Evolutionary conservation across 2,888 invertebrate genomes (phyloP).

Genomic region (Girardia tigrina): DNA sequence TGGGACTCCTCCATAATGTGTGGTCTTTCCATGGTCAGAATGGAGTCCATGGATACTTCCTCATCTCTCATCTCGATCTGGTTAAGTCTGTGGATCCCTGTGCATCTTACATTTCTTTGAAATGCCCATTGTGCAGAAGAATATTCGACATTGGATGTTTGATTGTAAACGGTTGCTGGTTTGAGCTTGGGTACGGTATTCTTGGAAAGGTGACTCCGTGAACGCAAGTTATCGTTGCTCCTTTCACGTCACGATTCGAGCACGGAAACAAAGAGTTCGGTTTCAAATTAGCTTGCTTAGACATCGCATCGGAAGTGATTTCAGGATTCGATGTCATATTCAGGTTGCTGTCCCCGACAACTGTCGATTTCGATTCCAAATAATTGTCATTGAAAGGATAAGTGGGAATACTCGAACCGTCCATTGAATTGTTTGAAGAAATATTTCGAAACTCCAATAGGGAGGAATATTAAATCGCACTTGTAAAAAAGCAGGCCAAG

Average conservation of each 20-base stretch:
- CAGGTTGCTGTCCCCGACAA: background rate
- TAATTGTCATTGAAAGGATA: background rate
- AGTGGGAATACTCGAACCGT: background rate
- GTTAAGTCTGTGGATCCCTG: too few relatives aligned
- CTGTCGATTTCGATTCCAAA: background rate
- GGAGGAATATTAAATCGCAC: constrained; percentile 27
- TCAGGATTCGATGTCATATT: too few relatives aligned
- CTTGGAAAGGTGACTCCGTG: constrained; percentile 25
- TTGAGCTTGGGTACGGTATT: background rate
- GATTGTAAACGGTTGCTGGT: background rate
- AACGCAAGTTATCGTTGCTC: constrained; percentile 24
- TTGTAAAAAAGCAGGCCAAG: constrained; percentile 34
- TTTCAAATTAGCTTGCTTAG: background rate
- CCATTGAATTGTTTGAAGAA: background rate
- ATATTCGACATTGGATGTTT: too few relatives aligned
- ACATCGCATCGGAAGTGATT: background rate
- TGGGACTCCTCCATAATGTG: too few relatives aligned
- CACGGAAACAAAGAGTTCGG: constrained; percentile 1
- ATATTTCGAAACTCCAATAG: constrained; percentile 33
- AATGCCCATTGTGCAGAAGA: too few relatives aligned
- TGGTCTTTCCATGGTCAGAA: too few relatives aligned
- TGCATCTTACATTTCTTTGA: too few relatives aligned
- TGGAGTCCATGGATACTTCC: too few relatives aligned
- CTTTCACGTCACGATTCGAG: constrained; percentile 24
- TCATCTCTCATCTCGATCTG: too few relatives aligned